Percentiles rank a stretch among this genome's conserved stretches.
Conservation (phyloP, 2,113 vertebrate species). For the Sapayoa aenigma region DNA sequence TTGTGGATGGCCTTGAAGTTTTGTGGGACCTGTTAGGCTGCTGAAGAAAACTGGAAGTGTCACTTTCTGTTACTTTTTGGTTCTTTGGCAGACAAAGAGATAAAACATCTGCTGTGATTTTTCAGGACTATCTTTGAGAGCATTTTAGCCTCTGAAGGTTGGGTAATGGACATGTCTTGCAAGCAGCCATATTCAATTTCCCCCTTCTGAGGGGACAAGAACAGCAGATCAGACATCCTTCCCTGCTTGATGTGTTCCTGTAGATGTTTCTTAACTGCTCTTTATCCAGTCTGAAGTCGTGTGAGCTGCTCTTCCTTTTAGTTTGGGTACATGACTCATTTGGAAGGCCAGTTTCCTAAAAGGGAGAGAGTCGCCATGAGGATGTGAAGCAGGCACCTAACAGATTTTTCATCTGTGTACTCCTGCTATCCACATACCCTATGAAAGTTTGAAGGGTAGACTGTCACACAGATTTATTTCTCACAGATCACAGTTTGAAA, state of each 20-base stretch:
- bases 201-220: neutral
- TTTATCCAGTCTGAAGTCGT: fast-evolving
- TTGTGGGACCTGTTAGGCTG: neutral
- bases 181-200: neutral
- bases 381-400: neutral
- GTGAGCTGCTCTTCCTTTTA: neutral
- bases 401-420: neutral
- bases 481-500: neutral
- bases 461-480: neutral
- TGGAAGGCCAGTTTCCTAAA: neutral
- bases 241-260: neutral
- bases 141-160: neutral
- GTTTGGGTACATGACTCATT: neutral
- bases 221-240: neutral
- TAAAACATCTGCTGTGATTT: neutral
- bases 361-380: neutral
- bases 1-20: neutral
- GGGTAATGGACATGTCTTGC: neutral
- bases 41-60: neutral
- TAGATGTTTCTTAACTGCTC: neutral
- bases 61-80: neutral
- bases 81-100: neutral
- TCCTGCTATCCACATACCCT: neutral
- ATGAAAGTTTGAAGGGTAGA: neutral
- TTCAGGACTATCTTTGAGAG: neutral